These are phyloP conservation scores for Drosophila baimaii DNA, from an alignment of 1,140 invertebrate genomes.

Conservation along the genomic window DNA sequence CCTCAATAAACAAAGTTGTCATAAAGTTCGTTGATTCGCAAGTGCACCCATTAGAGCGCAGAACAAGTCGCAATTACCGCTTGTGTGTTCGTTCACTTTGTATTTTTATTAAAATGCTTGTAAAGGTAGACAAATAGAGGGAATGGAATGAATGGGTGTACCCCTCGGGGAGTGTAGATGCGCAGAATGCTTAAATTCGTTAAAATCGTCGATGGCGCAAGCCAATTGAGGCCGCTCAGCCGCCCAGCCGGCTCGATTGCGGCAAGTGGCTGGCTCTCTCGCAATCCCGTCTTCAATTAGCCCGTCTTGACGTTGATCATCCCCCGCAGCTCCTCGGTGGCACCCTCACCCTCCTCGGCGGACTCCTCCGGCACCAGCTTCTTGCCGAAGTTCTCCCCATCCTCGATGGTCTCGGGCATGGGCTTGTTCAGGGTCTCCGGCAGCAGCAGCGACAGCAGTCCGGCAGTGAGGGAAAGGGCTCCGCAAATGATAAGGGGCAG, in stretches of 20 bases:
- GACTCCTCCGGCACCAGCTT: constrained; percentile 3
- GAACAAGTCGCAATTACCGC: constrained; percentile 13
- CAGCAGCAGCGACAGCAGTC: constrained; percentile 88
- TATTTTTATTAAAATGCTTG: constrained; percentile 41
- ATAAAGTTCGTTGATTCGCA: constrained; percentile 38
- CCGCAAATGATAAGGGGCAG: constrained; percentile 92
- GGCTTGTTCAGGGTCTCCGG: constrained; percentile 91
- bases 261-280: constrained; percentile 4
- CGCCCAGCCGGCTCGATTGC: constrained; percentile 4
- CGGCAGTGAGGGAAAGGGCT: constrained; percentile 87
- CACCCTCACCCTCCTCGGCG: constrained; percentile 10
- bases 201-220: constrained; percentile 11
- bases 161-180: constrained; percentile 32
- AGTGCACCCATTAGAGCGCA: not conserved
- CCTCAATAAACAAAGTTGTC: constrained; percentile 20
- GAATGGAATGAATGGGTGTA: constrained; percentile 45
- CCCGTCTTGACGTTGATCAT: constrained; percentile 49
- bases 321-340: constrained; percentile 41
- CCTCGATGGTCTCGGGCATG: constrained; percentile 90
- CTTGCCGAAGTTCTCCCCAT: constrained; percentile 89
- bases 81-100: constrained; percentile 1
- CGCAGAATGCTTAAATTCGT: constrained; percentile 72
- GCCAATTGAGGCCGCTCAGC: constrained; percentile 38
- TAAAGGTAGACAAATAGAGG: constrained; percentile 46
- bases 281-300: constrained; percentile 15